These are phyloP conservation scores for Nyctalus aviator DNA, from an alignment of 2,797 vertebrate genomes.

Conservation along the genomic window DNA sequence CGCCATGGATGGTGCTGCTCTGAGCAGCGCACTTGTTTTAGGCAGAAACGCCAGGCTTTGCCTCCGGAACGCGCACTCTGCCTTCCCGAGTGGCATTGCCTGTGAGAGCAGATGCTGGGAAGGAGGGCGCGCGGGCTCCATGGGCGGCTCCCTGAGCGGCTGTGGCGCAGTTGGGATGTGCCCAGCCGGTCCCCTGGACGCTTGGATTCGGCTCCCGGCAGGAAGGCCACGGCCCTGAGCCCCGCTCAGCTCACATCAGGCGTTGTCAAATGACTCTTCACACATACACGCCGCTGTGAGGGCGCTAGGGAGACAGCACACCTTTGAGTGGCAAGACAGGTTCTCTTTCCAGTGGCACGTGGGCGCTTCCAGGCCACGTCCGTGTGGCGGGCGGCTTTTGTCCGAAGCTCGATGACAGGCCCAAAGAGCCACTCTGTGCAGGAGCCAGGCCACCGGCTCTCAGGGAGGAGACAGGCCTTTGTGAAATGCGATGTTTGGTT, in stretches of 20 bases:
- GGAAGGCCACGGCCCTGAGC: too few relatives aligned
- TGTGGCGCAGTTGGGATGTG: conserved; percentile 23
- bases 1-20: rapidly evolving
- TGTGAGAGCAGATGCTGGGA: conserved; percentile 53
- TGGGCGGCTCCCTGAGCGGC: background rate
- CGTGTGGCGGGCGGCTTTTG: background rate
- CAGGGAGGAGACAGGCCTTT: too few relatives aligned
- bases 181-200: too few relatives aligned
- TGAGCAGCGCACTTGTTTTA: background rate
- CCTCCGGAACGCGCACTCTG: background rate
- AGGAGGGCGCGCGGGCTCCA: background rate
- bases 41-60: background rate
- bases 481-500: background rate
- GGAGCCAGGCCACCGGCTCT: background rate
- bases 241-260: background rate
- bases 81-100: background rate
- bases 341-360: background rate
- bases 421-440: background rate
- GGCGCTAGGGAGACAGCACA: background rate
- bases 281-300: background rate
- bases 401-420: background rate
- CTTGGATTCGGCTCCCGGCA: too few relatives aligned
- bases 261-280: background rate
- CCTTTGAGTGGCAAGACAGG: background rate
- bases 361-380: background rate